A percentile compares a stretch with the other conserved stretches of the same genome.
phyloP scores from a whole-genome alignment of 2,797 vertebrate species.

The Clarias laeviceps region DNA sequence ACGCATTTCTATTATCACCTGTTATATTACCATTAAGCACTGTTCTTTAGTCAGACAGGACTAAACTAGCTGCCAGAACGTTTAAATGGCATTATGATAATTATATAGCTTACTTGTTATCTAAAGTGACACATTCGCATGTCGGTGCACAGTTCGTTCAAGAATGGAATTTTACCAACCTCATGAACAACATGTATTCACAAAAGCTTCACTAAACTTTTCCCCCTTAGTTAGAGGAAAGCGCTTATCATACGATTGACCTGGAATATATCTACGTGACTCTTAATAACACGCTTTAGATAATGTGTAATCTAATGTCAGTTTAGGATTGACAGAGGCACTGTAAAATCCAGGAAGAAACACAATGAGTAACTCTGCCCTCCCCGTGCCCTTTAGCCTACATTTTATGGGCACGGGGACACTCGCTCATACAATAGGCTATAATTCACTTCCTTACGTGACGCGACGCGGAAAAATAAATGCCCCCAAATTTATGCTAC shows the following conservation, averaged over 20 bases:
- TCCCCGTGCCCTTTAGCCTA: conserved; percentile 77
- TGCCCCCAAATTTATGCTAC: not conserved
- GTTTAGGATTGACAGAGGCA: not conserved
- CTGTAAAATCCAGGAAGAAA: conserved; percentile 54
- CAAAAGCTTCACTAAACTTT: not conserved
- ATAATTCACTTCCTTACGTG: conserved; percentile 1
- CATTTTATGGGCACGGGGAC: conserved; percentile 57
- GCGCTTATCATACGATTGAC: not conserved
- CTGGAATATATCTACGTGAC: not conserved
- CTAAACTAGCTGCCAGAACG: not conserved
- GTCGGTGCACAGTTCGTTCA: not conserved
- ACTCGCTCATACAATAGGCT: not conserved
- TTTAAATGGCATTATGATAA: not conserved
- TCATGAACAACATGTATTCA: not conserved
- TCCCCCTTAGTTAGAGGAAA: no score
- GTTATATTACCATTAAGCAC: not conserved
- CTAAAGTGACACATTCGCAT: not conserved
- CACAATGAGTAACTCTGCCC: conserved; percentile 40
- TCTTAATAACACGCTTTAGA: not conserved
- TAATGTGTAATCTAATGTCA: not conserved
- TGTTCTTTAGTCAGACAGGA: not conserved
- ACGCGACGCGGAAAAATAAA: not conserved
- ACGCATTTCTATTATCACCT: not conserved
- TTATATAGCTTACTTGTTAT: not conserved
- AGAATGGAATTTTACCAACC: not conserved